phyloP scores from a whole-genome alignment of 2,888 invertebrate genomes.

The Ormyrus rosae region DNA sequence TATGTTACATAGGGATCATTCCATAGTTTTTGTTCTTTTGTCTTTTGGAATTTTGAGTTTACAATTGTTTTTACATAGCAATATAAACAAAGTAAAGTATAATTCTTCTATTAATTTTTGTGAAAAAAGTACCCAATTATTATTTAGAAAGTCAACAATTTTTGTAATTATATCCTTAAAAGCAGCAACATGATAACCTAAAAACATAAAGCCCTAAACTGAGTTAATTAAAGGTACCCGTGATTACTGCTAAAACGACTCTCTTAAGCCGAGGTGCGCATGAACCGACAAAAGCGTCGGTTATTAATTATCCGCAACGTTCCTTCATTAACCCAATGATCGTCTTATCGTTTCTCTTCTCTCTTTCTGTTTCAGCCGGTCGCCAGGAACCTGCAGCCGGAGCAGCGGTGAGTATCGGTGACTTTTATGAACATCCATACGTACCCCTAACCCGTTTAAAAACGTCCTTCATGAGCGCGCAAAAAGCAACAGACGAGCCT shows the following conservation, averaged over 20 bases:
- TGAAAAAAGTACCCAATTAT: too few relatives aligned
- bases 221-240: too few relatives aligned
- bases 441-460: background rate
- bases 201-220: too few relatives aligned
- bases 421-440: conserved; percentile 36
- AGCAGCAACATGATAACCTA: too few relatives aligned
- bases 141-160: too few relatives aligned
- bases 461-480: conserved; percentile 23
- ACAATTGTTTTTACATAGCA: too few relatives aligned
- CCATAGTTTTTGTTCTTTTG: too few relatives aligned
- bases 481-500: background rate
- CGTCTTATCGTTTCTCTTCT: conserved; percentile 13
- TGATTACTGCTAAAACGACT: too few relatives aligned
- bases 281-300: conserved; percentile 2
- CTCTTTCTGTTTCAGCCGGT: conserved; percentile 68
- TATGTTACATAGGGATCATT: background rate
- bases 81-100: too few relatives aligned
- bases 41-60: too few relatives aligned
- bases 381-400: conserved; percentile 59
- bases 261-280: background rate
- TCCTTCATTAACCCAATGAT: conserved; percentile 51
- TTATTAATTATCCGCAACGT: conserved; percentile 38
- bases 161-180: too few relatives aligned
- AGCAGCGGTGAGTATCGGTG: conserved; percentile 66
- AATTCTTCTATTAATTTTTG: too few relatives aligned